These are phyloP conservation scores for Pharmacophagus antenor DNA, from an alignment of 2,888 invertebrate species.

Conservation along the genomic window DNA sequence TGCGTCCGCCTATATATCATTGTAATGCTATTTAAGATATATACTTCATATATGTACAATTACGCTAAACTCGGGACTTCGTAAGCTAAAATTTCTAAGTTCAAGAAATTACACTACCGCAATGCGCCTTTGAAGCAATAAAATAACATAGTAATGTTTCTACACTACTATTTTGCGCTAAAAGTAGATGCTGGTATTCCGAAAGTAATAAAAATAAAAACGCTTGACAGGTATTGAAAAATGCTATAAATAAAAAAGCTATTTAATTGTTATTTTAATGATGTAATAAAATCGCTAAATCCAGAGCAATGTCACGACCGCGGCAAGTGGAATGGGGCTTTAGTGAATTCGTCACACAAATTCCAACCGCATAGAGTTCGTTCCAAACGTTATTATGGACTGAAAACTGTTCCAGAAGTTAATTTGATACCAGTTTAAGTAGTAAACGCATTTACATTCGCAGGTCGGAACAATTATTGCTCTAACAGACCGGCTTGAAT, in stretches of 20 bases:
- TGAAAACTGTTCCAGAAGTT: constrained; percentile 30
- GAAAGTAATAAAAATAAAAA: not conserved
- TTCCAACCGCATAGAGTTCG: constrained; percentile 28
- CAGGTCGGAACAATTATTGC: constrained; percentile 12
- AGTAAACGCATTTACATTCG: constrained; percentile 22
- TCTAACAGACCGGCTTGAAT: constrained; percentile 4
- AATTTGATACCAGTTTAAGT: constrained; percentile 29
- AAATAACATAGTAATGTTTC: no score
- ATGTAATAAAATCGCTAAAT: constrained; percentile 21
- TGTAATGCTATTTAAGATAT: no score
- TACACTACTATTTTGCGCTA: no score
- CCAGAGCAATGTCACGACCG: constrained; percentile 26
- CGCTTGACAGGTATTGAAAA: not conserved
- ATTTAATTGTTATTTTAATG: constrained; percentile 26
- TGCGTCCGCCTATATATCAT: no score
- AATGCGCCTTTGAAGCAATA: no score
- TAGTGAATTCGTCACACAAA: constrained; percentile 28
- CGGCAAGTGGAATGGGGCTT: constrained; percentile 25
- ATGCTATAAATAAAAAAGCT: constrained; percentile 5
- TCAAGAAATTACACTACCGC: no score
- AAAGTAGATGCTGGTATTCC: not conserved
- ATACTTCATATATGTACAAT: no score
- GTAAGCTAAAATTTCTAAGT: no score
- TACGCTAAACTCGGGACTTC: no score
- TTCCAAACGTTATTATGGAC: constrained; percentile 31